Conservation (phyloP, 2,797 vertebrate genomes). For the Lophius americanus region DNA sequence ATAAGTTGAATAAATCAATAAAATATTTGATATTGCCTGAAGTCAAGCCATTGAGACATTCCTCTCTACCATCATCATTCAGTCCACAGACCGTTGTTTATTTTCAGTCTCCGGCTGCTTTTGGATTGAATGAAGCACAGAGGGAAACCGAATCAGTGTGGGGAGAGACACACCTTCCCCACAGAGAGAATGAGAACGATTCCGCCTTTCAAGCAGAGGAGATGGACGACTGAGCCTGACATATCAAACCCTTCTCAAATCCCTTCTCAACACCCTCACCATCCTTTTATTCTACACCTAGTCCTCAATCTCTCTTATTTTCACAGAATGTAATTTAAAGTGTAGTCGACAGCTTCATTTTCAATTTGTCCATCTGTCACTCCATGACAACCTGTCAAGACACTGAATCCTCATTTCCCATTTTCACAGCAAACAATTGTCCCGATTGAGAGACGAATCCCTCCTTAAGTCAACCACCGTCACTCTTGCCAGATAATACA, state of each 20-base stretch:
- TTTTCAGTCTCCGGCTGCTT: slow-evolving; percentile 14
- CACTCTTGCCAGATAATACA: slow-evolving; percentile 51
- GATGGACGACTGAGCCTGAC: slow-evolving; percentile 2
- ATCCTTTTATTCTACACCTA: slow-evolving; percentile 22
- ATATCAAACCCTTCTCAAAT: slow-evolving; percentile 41
- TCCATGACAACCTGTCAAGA: slow-evolving; percentile 15
- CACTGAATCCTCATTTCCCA: slow-evolving; percentile 41
- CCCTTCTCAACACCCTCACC: slow-evolving; percentile 36
- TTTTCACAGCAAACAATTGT: background rate
- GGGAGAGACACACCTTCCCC: slow-evolving; percentile 19
- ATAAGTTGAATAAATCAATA: no score
- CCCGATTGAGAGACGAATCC: background rate
- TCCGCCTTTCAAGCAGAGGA: background rate
- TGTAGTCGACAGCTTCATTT: slow-evolving; percentile 18
- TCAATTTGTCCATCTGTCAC: slow-evolving; percentile 14
- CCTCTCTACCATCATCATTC: background rate
- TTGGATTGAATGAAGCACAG: slow-evolving; percentile 13
- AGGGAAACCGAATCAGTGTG: slow-evolving; percentile 15
- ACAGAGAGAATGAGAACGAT: background rate
- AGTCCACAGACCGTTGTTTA: background rate
- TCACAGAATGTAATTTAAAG: slow-evolving; percentile 72
- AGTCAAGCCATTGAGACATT: background rate
- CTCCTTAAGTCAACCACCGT: slow-evolving; percentile 17
- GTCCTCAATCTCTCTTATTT: slow-evolving; percentile 35
- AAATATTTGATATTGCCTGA: background rate